Evolutionary conservation across 2,113 vertebrate species (phyloP), one percentile per base, ranked within the genome.

Genomic region (Anseranas semipalmata): DNA sequence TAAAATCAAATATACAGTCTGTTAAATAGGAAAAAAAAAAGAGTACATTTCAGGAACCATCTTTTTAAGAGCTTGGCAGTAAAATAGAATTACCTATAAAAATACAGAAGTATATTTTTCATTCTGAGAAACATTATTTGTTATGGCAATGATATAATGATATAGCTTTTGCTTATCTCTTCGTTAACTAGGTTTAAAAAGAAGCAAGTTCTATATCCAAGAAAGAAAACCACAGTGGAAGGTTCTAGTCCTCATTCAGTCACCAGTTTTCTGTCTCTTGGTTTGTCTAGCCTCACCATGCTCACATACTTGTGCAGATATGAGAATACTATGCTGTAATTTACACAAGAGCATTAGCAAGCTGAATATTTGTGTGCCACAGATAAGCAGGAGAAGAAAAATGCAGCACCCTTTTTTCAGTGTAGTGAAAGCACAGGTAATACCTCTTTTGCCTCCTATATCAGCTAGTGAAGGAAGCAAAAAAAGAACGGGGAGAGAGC

Each of bases 371-470:
- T 71, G 20, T 43, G 60, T 56, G 56, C 32, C 28, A 48, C 17
- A 33, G 3, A 11, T 70, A 70, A 75, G 21, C 33, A 56, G 56
- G 15, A 48, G 21, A 12, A 79, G 53, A 62, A 20, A 6, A 12
- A 41, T 28, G 10, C 17, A 76, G 15, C 33, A 32, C 7, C 9
- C 9, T 39, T 50, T 10, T 72, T 87, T 45, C 62, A 58, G 22
- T 37, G n/a, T 15, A 41, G 25, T 9, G 21, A 39, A 43, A 60
- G n/a, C 28, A 18, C 10, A 35, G 0, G 0, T 8, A 32, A 5
- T 30, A 30, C 28, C 37, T 76, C 5, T n/a, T 85, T 66, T 66
- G 22, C 13, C 24, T 79, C 12, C 35, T 73, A 3, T 59, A 45
- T 39, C 12, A 39, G 15, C 22, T 30, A 53, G 15, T 18, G n/a